Conservation (phyloP, 2,113 vertebrate species). For the Hystrix brachyura region DNA sequence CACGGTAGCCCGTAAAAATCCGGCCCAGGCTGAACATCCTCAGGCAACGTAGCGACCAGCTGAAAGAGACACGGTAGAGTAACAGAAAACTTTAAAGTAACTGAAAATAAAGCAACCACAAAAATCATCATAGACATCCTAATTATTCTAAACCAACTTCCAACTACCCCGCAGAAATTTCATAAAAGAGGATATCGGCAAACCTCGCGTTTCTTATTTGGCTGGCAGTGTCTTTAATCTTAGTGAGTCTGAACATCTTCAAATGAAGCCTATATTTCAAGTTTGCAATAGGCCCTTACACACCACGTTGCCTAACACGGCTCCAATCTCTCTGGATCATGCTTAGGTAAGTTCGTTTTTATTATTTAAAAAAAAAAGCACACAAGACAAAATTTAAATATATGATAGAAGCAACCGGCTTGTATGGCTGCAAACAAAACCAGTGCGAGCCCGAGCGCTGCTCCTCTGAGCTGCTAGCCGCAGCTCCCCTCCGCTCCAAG, state of each 20-base stretch:
- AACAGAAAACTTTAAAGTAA: conserved; percentile 39
- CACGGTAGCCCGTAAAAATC: conserved; percentile 95
- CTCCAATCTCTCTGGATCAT: neutral
- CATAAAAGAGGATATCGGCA: neutral
- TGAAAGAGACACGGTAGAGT: conserved; percentile 80
- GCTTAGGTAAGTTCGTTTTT: neutral
- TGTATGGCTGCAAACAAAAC: conserved; percentile 13
- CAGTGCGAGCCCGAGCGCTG: neutral
- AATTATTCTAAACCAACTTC: conserved; percentile 5
- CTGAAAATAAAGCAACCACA: conserved; percentile 78
- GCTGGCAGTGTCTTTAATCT: neutral
- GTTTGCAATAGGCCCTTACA: neutral
- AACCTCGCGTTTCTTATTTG: neutral
- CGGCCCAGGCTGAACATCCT: conserved; percentile 94
- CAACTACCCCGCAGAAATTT: neutral
- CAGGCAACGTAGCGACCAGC: conserved; percentile 93
- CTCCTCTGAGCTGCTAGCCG: neutral
- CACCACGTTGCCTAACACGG: neutral
- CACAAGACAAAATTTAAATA: neutral
- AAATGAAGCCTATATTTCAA: neutral
- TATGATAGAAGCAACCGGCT: neutral
- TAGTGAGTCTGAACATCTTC: neutral
- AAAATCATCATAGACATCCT: conserved; percentile 64
- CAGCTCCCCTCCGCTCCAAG: too few species aligned
- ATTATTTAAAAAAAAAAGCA: neutral